Percentiles rank a stretch among this genome's conserved stretches.
Conservation (phyloP, 2,888 invertebrate genomes). For the Tanytarsus gracilentus region DNA sequence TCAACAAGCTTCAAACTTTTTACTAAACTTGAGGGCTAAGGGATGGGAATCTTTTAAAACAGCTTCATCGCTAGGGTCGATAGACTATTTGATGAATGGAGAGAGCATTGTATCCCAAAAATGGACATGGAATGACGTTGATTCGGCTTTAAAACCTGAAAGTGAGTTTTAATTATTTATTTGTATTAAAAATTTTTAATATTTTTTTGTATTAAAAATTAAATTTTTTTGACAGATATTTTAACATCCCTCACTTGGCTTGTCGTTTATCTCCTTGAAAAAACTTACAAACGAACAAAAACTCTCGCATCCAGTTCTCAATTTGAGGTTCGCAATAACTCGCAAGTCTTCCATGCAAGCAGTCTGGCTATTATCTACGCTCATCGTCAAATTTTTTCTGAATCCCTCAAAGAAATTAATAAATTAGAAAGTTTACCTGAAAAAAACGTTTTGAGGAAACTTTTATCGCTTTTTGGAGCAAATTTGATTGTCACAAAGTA, state of each 20-base stretch:
- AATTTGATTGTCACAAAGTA: constrained; percentile 7
- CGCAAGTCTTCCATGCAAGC: constrained; percentile 72
- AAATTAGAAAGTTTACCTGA: constrained; percentile 6
- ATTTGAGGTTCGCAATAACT: constrained; percentile 68
- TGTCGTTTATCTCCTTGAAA: constrained; percentile 63
- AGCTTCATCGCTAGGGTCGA: constrained; percentile 59
- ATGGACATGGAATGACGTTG: constrained; percentile 27
- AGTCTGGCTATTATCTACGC: constrained; percentile 68
- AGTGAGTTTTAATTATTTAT: neutral
- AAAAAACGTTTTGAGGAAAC: neutral
- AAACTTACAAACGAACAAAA: constrained; percentile 56
- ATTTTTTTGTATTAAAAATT: no score
- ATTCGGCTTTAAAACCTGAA: constrained; percentile 30
- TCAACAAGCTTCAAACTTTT: constrained; percentile 85
- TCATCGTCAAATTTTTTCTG: constrained; percentile 49
- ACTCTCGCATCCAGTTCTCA: constrained; percentile 48
- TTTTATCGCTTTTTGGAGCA: constrained; percentile 8
- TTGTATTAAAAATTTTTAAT: constrained; percentile 13
- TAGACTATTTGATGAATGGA: constrained; percentile 54
- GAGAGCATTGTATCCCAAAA: constrained; percentile 41
- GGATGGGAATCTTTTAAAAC: neutral
- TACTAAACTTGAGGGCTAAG: constrained; percentile 45
- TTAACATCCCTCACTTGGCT: constrained; percentile 72
- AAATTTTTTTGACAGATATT: constrained; percentile 52
- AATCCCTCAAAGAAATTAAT: constrained; percentile 39